Base-by-base conservation (phyloP, 2,113 vertebrate genomes). In the Plectropomus leopardus region DNA sequence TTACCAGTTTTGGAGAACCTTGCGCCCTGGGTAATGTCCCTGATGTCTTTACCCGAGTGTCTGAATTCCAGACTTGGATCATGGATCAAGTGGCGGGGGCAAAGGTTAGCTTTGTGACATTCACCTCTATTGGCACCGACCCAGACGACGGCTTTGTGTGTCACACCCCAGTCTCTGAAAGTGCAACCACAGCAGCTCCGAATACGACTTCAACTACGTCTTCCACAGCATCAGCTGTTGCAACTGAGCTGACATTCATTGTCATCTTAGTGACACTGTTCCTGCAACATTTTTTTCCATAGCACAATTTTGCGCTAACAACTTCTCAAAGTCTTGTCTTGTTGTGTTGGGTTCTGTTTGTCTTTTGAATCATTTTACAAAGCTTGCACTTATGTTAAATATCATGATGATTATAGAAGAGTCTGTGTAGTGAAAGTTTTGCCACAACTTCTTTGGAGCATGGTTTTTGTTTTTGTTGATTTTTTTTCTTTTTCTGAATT, bases 41-140 rank as follows among this genome's bases (percentile, higher is more conserved):
- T 48, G 97, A 97, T 60, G 96, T 97, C 78, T 97, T 95, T n/a
- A 86, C 96, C 50, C 85, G 93, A 73, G 94, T 98, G 76, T 96
- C 96, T 50, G 78, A 94, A 74, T 97, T 94, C 83, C 87, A 96
- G 78, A 63, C 87, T 2, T 98, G 97, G 96, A 96, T 98, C 81
- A 81, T 0, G 10, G 32, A n/a, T 19, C 59, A 87, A 36, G 69
- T 91, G 34, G 26, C 2, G 0, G 85, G 69, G 15, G 23, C 70
- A 0, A 51, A 14, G 0, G 80, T 86, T 1, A 26, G 4, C 21
- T 94, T 94, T 77, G 83, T 91, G 34, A 78, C 60, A 13, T 92
- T 65, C 64, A 72, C 0, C 1, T 84, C 91, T 13, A 85, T 0
- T n/a, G 90, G 91, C 45, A 76, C 16, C 0, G 45, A 94, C 26